phyloP scores from a whole-genome alignment of 92 coral and sea anemone species.

The Porites evermanni region DNA sequence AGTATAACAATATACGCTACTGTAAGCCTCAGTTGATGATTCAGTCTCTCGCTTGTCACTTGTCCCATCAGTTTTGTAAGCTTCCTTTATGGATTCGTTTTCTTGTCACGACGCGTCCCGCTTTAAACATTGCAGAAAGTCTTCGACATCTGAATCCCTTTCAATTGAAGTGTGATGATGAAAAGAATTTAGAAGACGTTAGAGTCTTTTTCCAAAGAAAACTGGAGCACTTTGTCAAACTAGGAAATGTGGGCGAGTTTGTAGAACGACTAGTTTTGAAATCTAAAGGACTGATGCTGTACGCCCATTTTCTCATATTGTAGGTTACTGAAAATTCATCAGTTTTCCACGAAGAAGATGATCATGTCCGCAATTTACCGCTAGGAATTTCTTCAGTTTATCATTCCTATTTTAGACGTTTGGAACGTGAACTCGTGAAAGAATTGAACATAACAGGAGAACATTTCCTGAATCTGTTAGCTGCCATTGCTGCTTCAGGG shows the following conservation, averaged over 20 bases:
- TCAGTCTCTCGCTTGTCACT: too few relatives aligned
- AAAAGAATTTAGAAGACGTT: constrained; percentile 19
- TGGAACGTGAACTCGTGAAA: neutral
- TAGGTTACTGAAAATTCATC: neutral
- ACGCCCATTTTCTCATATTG: neutral
- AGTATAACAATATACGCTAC: too few relatives aligned
- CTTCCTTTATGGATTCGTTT: constrained; percentile 2
- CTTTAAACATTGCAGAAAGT: neutral
- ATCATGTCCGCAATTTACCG: neutral
- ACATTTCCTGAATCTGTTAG: neutral
- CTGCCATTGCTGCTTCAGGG: neutral
- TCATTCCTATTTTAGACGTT: neutral
- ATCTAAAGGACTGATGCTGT: neutral
- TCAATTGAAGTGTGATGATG: constrained; percentile 5
- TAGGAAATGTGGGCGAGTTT: too few relatives aligned
- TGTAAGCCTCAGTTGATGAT: too few relatives aligned
- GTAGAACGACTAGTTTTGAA: neutral
- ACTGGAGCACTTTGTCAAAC: neutral
- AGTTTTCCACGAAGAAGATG: neutral
- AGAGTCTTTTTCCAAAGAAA: neutral
- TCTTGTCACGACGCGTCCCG: neutral
- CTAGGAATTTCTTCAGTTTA: neutral
- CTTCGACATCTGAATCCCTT: neutral
- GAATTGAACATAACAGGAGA: neutral
- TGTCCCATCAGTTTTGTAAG: too few relatives aligned